phyloP scores from a whole-genome alignment of 2,113 vertebrate genomes.

The Dasyornis broadbenti region DNA sequence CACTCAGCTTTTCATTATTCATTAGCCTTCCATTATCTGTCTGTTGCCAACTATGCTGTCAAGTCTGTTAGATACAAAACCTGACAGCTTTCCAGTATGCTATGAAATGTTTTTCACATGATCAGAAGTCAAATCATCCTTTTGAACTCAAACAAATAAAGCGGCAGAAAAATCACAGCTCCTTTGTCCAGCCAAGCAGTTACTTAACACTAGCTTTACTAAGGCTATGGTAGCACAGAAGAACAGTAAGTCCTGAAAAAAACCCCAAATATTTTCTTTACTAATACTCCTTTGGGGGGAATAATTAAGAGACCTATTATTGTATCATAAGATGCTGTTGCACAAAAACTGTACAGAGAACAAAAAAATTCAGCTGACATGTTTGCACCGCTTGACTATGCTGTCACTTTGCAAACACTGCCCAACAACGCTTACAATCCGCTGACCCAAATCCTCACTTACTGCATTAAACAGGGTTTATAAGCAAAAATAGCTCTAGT shows the following conservation, averaged over 20 bases:
- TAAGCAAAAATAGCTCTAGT: background rate
- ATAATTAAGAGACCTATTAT: background rate
- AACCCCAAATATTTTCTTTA: background rate
- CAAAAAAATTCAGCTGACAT: background rate
- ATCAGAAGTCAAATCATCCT: constrained; percentile 29
- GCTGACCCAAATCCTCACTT: constrained; percentile 10
- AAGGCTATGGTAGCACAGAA: background rate
- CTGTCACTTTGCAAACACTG: background rate
- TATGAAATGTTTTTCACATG: constrained; percentile 13
- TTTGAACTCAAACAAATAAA: constrained; percentile 36
- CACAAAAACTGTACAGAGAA: background rate
- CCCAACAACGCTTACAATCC: background rate
- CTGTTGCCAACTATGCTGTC: constrained; percentile 12
- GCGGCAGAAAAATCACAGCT: background rate
- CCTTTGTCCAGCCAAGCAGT: background rate
- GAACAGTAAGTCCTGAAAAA: background rate
- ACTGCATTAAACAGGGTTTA: background rate
- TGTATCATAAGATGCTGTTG: background rate
- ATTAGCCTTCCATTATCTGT: background rate
- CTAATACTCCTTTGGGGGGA: background rate
- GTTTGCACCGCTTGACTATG: background rate
- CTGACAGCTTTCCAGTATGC: constrained; percentile 1
- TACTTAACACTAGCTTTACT: background rate
- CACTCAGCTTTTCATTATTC: constrained; percentile 35
- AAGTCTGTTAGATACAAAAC: background rate